phyloP scores from a whole-genome alignment of 1,140 invertebrate genomes.

The Drosophila gunungcola region DNA sequence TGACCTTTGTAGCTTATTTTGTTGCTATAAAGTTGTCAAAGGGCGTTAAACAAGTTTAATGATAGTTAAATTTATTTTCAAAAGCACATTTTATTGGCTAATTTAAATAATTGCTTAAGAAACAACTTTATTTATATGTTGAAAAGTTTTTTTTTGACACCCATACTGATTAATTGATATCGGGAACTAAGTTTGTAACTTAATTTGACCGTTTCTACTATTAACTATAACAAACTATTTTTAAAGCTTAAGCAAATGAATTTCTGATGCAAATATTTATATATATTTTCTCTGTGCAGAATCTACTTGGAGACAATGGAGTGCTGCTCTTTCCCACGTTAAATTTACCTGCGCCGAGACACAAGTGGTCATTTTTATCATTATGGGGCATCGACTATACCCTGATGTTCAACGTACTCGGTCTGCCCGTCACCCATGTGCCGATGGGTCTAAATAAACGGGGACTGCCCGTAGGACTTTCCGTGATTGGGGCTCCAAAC shows the following conservation, averaged over 20 bases:
- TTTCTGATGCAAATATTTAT: too few species aligned
- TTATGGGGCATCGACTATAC: conserved; percentile 89
- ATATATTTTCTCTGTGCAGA: conserved; percentile 70
- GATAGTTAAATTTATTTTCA: too few species aligned
- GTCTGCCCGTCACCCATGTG: conserved; percentile 91
- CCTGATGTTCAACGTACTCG: conserved; percentile 90
- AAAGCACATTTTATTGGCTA: too few species aligned
- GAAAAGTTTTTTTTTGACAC: too few species aligned
- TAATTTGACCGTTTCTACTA: too few species aligned
- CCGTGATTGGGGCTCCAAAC: conserved; percentile 88
- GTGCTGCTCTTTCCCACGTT: conserved; percentile 92
- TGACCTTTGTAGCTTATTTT: neutral
- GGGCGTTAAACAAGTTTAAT: neutral
- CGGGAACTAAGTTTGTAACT: too few species aligned
- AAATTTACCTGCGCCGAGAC: conserved; percentile 87
- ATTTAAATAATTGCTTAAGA: too few species aligned
- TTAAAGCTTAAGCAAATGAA: too few species aligned
- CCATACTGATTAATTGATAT: too few species aligned
- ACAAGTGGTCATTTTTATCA: conserved; percentile 87
- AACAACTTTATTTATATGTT: too few species aligned
- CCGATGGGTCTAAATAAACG: conserved; percentile 88
- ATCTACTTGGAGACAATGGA: conserved; percentile 87
- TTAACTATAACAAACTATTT: too few species aligned
- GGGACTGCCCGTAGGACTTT: conserved; percentile 90
- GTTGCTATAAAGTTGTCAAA: neutral